Evolutionary conservation across 2,113 vertebrate species (phyloP).

Genomic region (Saccopteryx bilineata): DNA sequence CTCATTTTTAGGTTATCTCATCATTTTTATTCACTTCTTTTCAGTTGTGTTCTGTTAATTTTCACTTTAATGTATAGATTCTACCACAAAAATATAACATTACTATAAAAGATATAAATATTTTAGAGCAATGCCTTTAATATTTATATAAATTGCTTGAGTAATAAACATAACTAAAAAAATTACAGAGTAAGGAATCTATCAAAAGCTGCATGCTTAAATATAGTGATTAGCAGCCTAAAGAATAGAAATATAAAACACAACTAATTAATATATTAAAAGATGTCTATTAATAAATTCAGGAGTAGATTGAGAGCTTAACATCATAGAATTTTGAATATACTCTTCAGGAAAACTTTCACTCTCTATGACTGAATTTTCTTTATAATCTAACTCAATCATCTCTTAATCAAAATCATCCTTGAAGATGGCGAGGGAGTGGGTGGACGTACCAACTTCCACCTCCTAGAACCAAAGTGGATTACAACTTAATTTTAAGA

Average conservation of each 20-base stretch:
- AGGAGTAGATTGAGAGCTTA: background rate
- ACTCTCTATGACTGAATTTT: background rate
- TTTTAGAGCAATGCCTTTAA: background rate
- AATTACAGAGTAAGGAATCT: background rate
- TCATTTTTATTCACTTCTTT: background rate
- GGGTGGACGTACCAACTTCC: too few relatives aligned
- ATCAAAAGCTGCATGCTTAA: background rate
- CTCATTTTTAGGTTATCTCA: background rate
- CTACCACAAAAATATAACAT: background rate
- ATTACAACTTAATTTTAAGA: too few relatives aligned
- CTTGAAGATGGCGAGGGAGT: background rate
- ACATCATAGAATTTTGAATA: background rate
- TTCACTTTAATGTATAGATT: slow-evolving; percentile 28
- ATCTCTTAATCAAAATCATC: background rate
- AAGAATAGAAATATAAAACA: background rate
- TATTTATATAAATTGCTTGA: background rate
- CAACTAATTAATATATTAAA: background rate
- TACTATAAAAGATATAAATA: background rate
- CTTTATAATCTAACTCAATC: background rate
- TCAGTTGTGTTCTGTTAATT: background rate
- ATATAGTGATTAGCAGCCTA: background rate
- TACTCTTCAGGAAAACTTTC: background rate
- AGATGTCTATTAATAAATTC: background rate
- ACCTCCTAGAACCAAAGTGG: too few relatives aligned
- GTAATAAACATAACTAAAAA: slow-evolving; percentile 24